These are phyloP conservation scores for Bubo scandiacus DNA, from an alignment of 2,113 vertebrate species.

Conservation along the genomic window DNA sequence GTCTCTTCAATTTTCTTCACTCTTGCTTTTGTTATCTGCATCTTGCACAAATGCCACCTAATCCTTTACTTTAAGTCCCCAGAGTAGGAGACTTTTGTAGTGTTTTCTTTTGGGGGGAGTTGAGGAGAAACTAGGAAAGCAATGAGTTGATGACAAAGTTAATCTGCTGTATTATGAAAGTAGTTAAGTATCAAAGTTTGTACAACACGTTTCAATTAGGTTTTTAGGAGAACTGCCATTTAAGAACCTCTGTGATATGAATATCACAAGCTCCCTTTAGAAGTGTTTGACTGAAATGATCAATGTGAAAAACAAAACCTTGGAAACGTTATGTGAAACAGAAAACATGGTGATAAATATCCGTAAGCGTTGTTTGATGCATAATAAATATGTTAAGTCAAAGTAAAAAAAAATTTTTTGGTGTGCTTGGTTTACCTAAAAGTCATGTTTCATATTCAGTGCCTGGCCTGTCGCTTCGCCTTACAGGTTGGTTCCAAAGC, in stretches of 20 bases:
- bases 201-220: not conserved
- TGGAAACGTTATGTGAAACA: fast-evolving
- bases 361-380: not conserved
- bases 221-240: not conserved
- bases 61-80: constrained; percentile 74
- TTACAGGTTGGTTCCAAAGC: not conserved
- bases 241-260: not conserved
- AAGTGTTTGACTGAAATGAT: not conserved
- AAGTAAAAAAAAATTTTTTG: not conserved
- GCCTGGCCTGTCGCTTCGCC: not conserved
- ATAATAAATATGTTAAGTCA: not conserved
- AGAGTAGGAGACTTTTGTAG: constrained; percentile 59
- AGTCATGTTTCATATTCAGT: not conserved
- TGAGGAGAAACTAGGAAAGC: constrained; percentile 51
- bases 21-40: constrained; percentile 80
- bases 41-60: constrained; percentile 80
- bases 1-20: constrained; percentile 91
- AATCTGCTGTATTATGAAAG: constrained; percentile 62
- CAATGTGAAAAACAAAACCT: not conserved
- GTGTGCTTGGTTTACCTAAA: not conserved
- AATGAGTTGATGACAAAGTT: constrained; percentile 61
- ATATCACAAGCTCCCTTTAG: not conserved
- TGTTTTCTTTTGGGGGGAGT: constrained; percentile 51
- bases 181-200: constrained; percentile 20
- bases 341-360: not conserved